A percentile compares a stretch with the other conserved stretches of the same genome.
These are phyloP conservation scores for Noctua comes DNA, from an alignment of 2,888 invertebrate species.

Conservation along the genomic window DNA sequence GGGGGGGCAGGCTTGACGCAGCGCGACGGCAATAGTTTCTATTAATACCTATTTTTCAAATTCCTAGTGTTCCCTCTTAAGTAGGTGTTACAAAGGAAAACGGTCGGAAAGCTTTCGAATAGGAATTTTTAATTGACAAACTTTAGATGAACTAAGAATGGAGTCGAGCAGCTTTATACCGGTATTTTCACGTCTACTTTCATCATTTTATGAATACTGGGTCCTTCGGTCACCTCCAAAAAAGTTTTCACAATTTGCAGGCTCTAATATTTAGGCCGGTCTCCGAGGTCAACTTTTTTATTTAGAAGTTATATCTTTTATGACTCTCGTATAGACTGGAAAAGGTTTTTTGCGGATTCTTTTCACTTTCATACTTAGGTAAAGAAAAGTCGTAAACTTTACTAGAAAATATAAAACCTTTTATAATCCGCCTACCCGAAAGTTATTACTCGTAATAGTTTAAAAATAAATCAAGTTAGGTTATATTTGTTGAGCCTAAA, in stretches of 20 bases:
- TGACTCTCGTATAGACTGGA: constrained; percentile 16
- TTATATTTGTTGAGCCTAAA: background rate
- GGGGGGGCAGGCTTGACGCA: too few species aligned
- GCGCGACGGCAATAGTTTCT: too few species aligned
- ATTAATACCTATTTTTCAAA: too few species aligned
- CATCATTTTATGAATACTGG: background rate
- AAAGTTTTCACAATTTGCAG: background rate
- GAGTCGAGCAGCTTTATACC: background rate
- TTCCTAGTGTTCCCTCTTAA: too few species aligned
- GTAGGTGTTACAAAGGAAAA: background rate
- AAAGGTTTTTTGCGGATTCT: constrained; percentile 27
- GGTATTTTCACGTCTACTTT: background rate
- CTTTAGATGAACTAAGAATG: background rate
- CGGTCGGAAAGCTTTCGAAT: background rate
- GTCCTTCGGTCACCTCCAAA: background rate
- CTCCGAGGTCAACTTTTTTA: constrained; percentile 28
- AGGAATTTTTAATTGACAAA: background rate
- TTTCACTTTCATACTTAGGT: constrained; percentile 37
- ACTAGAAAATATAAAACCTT: constrained; percentile 31
- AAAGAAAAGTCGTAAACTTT: constrained; percentile 46
- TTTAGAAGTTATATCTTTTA: constrained; percentile 44
- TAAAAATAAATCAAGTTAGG: constrained; percentile 3
- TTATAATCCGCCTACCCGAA: constrained; percentile 12
- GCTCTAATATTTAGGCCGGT: constrained; percentile 12
- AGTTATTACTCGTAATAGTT: constrained; percentile 31